These are phyloP conservation scores for Karalla daura DNA, from an alignment of 2,797 vertebrate genomes.

Conservation along the genomic window DNA sequence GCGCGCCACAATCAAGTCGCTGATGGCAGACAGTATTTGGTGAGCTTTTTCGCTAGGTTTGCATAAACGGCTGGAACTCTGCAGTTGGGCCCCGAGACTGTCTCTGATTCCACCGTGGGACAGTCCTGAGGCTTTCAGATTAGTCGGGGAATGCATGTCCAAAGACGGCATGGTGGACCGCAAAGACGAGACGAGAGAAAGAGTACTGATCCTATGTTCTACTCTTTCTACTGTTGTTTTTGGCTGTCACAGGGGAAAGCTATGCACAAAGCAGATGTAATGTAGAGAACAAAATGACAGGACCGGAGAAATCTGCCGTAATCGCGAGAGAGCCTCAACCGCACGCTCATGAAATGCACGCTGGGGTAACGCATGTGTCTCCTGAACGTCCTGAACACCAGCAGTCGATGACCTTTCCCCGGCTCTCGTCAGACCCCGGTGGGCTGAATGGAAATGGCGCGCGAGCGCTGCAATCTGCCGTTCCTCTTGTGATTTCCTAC, in stretches of 20 bases:
- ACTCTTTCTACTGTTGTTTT: too few species aligned
- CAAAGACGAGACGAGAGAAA: too few species aligned
- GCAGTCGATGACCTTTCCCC: too few species aligned
- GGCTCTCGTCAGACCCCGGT: too few species aligned
- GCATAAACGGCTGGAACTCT: not conserved
- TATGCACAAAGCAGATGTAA: not conserved
- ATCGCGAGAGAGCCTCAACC: conserved; percentile 17
- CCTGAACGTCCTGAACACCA: not conserved
- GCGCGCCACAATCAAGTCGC: too few species aligned
- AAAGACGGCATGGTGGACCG: not conserved
- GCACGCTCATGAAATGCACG: not conserved
- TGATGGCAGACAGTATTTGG: too few species aligned
- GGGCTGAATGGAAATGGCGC: not conserved
- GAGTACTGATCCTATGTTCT: too few species aligned
- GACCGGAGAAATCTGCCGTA: not conserved
- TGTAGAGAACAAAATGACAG: not conserved
- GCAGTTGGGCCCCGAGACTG: not conserved
- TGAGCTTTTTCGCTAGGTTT: too few species aligned
- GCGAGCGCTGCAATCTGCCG: not conserved
- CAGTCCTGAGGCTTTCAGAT: conserved; percentile 6
- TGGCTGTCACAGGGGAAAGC: too few species aligned
- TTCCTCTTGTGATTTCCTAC: not conserved
- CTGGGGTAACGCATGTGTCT: not conserved
- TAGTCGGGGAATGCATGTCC: conserved; percentile 20
- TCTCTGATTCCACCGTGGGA: conserved; percentile 8